Percentiles rank a stretch among this genome's conserved stretches.
Evolutionary conservation across 2,113 vertebrate species (phyloP).

Genomic region (Pygoscelis adeliae): DNA sequence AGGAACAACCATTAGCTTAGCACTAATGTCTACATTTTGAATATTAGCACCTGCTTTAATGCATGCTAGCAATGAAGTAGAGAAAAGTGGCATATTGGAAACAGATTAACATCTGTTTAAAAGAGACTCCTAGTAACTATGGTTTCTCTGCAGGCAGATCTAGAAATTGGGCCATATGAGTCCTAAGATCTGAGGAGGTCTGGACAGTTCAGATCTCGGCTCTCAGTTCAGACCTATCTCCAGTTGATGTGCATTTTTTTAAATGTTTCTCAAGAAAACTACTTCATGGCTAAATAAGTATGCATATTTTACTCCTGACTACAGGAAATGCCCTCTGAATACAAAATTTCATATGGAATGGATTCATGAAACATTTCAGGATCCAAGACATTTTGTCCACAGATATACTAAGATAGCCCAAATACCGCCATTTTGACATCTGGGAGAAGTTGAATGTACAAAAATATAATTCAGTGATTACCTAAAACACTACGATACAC

Average conservation of each 20-base stretch:
- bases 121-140: not conserved
- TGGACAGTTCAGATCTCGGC: not conserved
- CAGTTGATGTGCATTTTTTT: not conserved
- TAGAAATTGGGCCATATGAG: not conserved
- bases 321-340: not conserved
- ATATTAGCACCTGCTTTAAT: not conserved
- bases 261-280: not conserved
- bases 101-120: not conserved
- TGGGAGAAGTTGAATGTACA: not conserved
- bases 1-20: not conserved
- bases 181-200: not conserved
- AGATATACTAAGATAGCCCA: not conserved
- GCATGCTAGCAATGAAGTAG: not conserved
- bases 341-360: not conserved
- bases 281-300: not conserved
- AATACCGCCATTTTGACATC: not conserved
- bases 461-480: not conserved
- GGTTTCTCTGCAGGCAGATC: not conserved
- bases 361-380: not conserved
- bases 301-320: not conserved
- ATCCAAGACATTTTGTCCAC: not conserved
- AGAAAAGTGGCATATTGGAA: not conserved
- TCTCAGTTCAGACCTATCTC: not conserved
- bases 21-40: not conserved
- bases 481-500: not conserved